Base-by-base conservation (phyloP, 2,113 vertebrate species). In the Oncorhynchus kisutch region DNA sequence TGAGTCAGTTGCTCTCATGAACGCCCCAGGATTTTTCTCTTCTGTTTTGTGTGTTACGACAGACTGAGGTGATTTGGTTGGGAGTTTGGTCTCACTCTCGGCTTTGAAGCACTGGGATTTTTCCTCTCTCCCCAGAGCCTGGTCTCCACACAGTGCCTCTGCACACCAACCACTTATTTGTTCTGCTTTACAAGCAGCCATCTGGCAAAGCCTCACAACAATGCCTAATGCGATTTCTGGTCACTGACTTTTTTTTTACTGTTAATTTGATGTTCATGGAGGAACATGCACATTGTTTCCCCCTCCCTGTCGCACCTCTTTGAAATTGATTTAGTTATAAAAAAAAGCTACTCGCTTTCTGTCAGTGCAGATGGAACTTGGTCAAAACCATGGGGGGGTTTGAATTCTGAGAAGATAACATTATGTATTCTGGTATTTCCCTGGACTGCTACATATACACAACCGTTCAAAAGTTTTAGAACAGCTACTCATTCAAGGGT, bases 141-240 rank as follows among this genome's bases (percentile, higher is more conserved):
- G 76, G 80, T 89, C 88, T 85, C 51, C 51, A 54, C 51, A 67
- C 79, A 72, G 59, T 54, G 77, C 77, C 84, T 73, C 39, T 29
- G 67, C 77, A 80, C 81, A 83, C 70, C 80, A 70, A 77, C 29
- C 18, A 64, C 66, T 67, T 66, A 76, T 82, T 77, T 86, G 78
- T 90, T 85, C 7, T 34, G 34, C 6, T 34, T 34, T 34, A 34
- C 34, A 34, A 34, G 34, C 79, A 84, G 86, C 89, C 89, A 89
- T 89, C 86, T 90, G 90, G 84, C 84, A 82, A 71, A 84, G 81
- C 76, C 76, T 87, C 75, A 85, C 84, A 87, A 82, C 79, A 82
- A 76, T 72, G 84, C 81, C 79, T 85, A 86, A 89, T 85, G 82
- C 77, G 88, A 78, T 87, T 88, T 84, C 74, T 81, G 78, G 71